Evolutionary conservation across 1,140 invertebrate species (phyloP), one percentile per base, ranked within the genome.

Genomic region (Sarcophaga peregrina): DNA sequence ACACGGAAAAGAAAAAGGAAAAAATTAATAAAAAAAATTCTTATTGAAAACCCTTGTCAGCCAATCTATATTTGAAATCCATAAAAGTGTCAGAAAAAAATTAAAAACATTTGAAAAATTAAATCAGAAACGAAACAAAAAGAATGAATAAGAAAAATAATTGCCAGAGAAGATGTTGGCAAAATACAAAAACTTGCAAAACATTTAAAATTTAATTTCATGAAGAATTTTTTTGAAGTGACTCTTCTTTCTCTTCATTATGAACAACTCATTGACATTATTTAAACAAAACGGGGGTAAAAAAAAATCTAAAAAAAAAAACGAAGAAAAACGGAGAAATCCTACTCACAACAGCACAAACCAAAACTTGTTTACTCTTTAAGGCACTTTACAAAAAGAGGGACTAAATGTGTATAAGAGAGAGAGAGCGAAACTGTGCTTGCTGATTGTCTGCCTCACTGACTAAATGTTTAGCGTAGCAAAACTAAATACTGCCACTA

Each of bases 191-290:
- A n/a, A 13, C 1, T n/a, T n/a, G n/a, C 15, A 13, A 58, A 15
- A 15, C 54, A 58, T 58, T 58, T 58, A 58, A 58, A 58, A n/a
- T 58, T 54, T 58, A 13, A 58, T 58, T 58, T 58, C 15, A 58
- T 58, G 54, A 58, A 58, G 54, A 58, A 58, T 58, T 58, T 13
- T 58, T 58, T 58, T 13, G 11, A n/a, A 58, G 13, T 13, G 7
- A 58, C 4, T 8, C 4, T 3, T 58, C 54, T 58, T n/a, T 58
- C 4, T 58, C 13, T n/a, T 7, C 54, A 58, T 13, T n/a, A 58
- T 58, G 54, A 58, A 58, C 54, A 58, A 58, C 54, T 58, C 54
- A 58, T 58, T 58, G 54, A 58, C 54, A 58, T 58, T 58, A 58
- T 58, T 58, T 58, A 58, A n/a, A n/a, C 54, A 58, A 15, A 58